Percentiles rank a stretch among this genome's conserved stretches.
phyloP scores from a whole-genome alignment of 2,888 invertebrate species.

The Eupsilia transversa region DNA sequence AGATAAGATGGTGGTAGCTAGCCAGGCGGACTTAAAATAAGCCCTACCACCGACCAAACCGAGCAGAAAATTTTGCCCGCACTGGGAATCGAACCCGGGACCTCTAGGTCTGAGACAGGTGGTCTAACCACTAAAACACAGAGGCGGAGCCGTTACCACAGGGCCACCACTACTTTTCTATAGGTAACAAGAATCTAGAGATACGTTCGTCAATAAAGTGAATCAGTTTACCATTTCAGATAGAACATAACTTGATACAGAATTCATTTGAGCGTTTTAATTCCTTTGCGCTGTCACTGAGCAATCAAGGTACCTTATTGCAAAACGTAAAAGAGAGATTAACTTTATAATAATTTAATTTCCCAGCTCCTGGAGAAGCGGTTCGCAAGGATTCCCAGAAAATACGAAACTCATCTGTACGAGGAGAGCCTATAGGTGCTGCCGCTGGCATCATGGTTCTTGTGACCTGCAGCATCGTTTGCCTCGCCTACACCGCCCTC shows the following conservation, averaged over 20 bases:
- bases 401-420: slow-evolving; percentile 66
- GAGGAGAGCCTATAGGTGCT: slow-evolving; percentile 80
- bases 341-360: not conserved
- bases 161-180: not conserved
- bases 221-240: not conserved
- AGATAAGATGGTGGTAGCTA: too few relatives aligned
- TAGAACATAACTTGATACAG: not conserved
- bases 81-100: too few relatives aligned
- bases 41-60: too few relatives aligned
- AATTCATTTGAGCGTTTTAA: not conserved
- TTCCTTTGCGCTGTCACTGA: not conserved
- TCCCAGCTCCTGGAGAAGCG: slow-evolving; percentile 72
- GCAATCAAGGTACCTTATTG: not conserved
- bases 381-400: slow-evolving; percentile 80
- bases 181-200: not conserved
- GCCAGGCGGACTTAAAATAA: too few relatives aligned
- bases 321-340: not conserved
- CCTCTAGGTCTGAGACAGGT: too few relatives aligned
- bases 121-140: too few relatives aligned
- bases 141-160: too few relatives aligned
- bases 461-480: slow-evolving; percentile 84
- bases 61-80: too few relatives aligned
- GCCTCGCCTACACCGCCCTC: slow-evolving; percentile 83
- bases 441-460: slow-evolving; percentile 87
- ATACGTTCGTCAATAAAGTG: not conserved